These are phyloP conservation scores for Xanthia icteritia DNA, from an alignment of 2,888 invertebrate species.

Conservation along the genomic window DNA sequence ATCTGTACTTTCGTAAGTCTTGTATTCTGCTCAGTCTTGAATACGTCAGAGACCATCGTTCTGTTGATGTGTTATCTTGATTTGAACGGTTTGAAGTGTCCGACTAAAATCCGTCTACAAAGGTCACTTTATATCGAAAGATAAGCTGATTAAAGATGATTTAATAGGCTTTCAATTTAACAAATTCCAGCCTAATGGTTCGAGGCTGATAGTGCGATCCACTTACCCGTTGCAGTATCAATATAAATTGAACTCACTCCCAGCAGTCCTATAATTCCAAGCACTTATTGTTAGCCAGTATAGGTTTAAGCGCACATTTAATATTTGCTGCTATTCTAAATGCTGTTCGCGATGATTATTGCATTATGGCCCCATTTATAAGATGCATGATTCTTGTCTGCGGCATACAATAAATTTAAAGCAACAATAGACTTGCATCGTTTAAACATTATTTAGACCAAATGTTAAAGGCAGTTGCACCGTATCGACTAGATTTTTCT, in stretches of 20 bases:
- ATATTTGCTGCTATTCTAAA: not conserved
- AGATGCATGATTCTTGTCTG: too few relatives aligned
- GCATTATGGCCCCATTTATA: not conserved
- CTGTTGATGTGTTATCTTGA: slow-evolving; percentile 55
- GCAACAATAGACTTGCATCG: too few relatives aligned
- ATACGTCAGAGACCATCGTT: slow-evolving; percentile 47
- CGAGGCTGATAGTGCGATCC: not conserved
- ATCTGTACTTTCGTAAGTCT: slow-evolving; percentile 31
- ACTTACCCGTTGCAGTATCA: not conserved
- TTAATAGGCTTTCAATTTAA: not conserved
- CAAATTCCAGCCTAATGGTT: too few relatives aligned
- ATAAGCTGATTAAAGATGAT: not conserved
- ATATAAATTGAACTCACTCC: not conserved
- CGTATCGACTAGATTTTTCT: too few relatives aligned
- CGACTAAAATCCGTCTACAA: slow-evolving; percentile 7
- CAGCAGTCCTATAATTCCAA: not conserved
- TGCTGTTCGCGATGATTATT: not conserved
- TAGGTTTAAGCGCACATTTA: too few relatives aligned
- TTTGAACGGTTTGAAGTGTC: slow-evolving; percentile 41
- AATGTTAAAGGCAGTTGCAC: too few relatives aligned
- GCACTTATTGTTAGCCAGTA: not conserved
- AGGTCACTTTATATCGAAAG: not conserved
- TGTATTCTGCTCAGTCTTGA: slow-evolving; percentile 28
- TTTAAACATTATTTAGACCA: too few relatives aligned
- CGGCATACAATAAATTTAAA: too few relatives aligned